phyloP scores from a whole-genome alignment of 2,888 invertebrate genomes.

The Drosophila anceps region DNA sequence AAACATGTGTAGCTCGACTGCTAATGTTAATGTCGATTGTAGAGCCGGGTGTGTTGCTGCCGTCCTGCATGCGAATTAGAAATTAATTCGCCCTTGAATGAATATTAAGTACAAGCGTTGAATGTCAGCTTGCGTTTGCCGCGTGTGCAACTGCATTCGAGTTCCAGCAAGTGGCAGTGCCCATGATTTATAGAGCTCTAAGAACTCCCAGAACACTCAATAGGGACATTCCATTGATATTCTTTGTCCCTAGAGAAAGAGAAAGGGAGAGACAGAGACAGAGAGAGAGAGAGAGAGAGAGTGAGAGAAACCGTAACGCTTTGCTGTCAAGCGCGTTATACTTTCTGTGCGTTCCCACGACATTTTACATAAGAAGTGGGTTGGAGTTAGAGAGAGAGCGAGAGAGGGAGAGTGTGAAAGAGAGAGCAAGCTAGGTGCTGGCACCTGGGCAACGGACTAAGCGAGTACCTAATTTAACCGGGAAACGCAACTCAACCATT shows the following conservation, averaged over 20 bases:
- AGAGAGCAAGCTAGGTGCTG: constrained; percentile 11
- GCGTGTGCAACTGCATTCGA: constrained; percentile 62
- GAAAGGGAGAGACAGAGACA: background rate
- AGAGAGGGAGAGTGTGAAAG: background rate
- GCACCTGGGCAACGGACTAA: constrained; percentile 32
- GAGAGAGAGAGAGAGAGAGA: background rate
- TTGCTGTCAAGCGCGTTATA: constrained; percentile 52
- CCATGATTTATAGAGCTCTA: constrained; percentile 39
- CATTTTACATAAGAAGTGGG: constrained; percentile 52
- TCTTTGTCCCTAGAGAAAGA: background rate
- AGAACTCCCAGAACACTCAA: constrained; percentile 28
- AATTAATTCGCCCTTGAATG: constrained; percentile 76
- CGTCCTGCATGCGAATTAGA: constrained; percentile 83
- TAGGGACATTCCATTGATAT: constrained; percentile 42
- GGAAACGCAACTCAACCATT: constrained; percentile 70
- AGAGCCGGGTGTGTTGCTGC: constrained; percentile 55
- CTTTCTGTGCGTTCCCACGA: constrained; percentile 68
- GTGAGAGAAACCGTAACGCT: constrained; percentile 46
- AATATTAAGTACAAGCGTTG: constrained; percentile 50
- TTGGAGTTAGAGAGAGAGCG: background rate
- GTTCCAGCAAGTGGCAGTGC: constrained; percentile 28
- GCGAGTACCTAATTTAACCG: constrained; percentile 62
- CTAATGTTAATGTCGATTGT: constrained; percentile 73
- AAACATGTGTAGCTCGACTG: constrained; percentile 83
- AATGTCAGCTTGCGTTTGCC: constrained; percentile 57